Conservation (phyloP, 2,113 vertebrate genomes). For the Tupaia chinensis region DNA sequence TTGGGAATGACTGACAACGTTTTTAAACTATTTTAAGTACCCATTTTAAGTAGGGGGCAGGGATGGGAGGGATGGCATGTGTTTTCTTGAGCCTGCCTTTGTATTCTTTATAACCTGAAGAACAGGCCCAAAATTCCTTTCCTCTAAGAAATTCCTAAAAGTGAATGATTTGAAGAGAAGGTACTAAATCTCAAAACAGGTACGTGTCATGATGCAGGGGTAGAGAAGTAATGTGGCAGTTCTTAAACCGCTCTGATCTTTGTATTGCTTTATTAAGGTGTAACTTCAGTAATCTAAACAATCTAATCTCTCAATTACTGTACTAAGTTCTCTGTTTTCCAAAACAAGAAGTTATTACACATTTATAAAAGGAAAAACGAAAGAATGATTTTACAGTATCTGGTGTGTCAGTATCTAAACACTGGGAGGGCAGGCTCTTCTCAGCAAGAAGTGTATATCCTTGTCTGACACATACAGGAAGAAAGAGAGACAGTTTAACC, state of each 20-base stretch:
- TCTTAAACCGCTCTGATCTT: neutral
- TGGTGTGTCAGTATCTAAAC: neutral
- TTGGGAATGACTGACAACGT: neutral
- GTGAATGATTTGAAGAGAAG: neutral
- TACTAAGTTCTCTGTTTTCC: neutral
- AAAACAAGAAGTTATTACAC: slow-evolving; percentile 7
- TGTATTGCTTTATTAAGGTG: neutral
- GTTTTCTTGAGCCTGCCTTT: too few species aligned
- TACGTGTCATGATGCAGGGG: neutral
- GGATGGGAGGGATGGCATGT: too few species aligned
- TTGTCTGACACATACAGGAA: slow-evolving; percentile 40
- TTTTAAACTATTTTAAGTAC: neutral
- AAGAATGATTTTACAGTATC: slow-evolving; percentile 13
- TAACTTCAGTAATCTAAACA: neutral
- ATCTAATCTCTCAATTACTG: neutral
- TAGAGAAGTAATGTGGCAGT: neutral
- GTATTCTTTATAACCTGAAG: too few species aligned
- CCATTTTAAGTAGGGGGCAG: too few species aligned
- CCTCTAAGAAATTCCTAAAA: neutral
- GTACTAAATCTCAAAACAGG: neutral
- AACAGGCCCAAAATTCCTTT: neutral
- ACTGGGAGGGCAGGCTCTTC: neutral
- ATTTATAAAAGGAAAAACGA: slow-evolving; percentile 3
- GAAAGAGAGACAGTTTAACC: neutral
- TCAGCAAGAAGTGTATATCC: neutral